Evolutionary conservation across 2,113 vertebrate species (phyloP), one percentile per base, ranked within the genome.

Genomic region (Jaculus jaculus): DNA sequence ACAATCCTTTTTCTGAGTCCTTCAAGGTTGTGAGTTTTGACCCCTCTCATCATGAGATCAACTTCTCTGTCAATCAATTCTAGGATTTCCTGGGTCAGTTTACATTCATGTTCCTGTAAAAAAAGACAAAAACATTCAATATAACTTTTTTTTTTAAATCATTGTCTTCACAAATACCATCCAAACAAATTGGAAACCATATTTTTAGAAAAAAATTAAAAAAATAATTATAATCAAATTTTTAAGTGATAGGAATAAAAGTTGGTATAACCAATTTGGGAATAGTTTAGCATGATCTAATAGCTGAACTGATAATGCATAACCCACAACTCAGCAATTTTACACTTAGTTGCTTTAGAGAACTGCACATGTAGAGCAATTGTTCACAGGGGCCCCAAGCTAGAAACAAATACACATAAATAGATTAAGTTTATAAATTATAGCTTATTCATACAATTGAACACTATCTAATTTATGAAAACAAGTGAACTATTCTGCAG

Each of bases 1-100:
- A 98, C 97, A 95, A 99, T 99, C 97, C 99, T 99, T 97, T 98
- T 98, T 89, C 99, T 98, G 88, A 99, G 98, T 20, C 99, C 99
- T 96, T 98, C 98, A 84, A 99, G 98, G 85, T 98, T 99, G 61
- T 79, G 82, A 28, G 97, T 92, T 95, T 99, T 99, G 0, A 99
- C 97, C 0, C 97, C 96, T 85, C 99, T 98, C 30, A 97, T 97
- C 96, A 99, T 97, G 92, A 99, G 98, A 96, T 99, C 99, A 75
- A 98, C 94, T 96, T 99, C 99, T 91, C 99, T 98, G 96, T 99
- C 98, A 95, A 99, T 98, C 97, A 99, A 95, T 89, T 99, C 98
- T 94, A 98, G 47, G 83, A 99, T 98, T 87, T 99, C 99, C 69
- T 89, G 87, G 69, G 98, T 99, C 97, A 99, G 97, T 95, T 98